Evolutionary conservation across 2,797 vertebrate genomes (phyloP).

Genomic region (Schizopygopsis pylzovi): DNA sequence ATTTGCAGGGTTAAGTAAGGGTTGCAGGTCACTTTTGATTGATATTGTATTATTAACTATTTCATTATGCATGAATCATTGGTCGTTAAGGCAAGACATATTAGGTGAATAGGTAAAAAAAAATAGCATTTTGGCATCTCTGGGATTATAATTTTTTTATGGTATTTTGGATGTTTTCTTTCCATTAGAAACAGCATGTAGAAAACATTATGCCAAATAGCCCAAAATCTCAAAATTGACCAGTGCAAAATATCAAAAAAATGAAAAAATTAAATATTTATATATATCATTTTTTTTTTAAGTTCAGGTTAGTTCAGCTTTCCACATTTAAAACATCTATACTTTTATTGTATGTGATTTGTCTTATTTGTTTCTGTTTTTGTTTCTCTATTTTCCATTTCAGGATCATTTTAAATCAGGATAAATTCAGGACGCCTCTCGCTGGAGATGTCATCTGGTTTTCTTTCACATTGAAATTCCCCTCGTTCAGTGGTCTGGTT

Average conservation of each 20-base stretch:
- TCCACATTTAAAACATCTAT: neutral
- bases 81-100: no score
- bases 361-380: neutral
- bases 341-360: neutral
- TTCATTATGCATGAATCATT: no score
- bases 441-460: neutral
- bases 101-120: no score
- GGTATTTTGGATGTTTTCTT: no score
- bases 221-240: no score
- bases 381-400: neutral
- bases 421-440: neutral
- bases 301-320: neutral
- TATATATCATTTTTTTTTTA: no score
- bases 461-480: constrained; percentile 61
- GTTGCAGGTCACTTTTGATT: neutral
- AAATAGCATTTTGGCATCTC: no score
- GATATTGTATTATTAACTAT: neutral
- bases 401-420: neutral
- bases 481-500: constrained; percentile 49
- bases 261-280: no score
- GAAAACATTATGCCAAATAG: no score
- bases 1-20: neutral
- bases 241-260: no score
- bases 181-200: no score
- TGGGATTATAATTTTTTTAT: no score